phyloP scores from a whole-genome alignment of 2,888 invertebrate genomes.

The Suillia variegata region DNA sequence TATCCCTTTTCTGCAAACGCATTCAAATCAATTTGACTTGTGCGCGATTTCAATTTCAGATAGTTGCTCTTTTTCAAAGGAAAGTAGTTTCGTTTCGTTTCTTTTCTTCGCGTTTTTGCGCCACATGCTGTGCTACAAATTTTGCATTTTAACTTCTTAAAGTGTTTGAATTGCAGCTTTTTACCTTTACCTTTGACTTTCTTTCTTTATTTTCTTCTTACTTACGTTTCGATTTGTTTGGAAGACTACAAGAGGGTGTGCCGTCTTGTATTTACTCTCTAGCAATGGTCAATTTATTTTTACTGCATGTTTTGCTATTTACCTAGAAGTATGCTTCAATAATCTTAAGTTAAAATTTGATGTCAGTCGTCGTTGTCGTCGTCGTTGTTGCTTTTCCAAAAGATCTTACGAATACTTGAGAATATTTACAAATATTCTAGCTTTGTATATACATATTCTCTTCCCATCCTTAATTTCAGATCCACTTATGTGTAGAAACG shows the following conservation, averaged over 20 bases:
- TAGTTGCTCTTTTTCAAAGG: conserved; percentile 31
- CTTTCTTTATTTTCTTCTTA: conserved; percentile 1
- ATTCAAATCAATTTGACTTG: conserved; percentile 23
- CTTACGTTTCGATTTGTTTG: not conserved
- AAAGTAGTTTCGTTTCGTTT: conserved; percentile 11
- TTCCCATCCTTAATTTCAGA: not conserved
- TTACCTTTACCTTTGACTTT: not conserved
- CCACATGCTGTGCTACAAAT: not conserved
- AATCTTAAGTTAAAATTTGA: conserved; percentile 23
- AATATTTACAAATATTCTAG: conserved; percentile 10
- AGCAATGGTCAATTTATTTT: conserved; percentile 26
- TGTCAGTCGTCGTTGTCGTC: not conserved
- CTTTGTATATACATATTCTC: not conserved
- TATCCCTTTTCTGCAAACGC: not conserved
- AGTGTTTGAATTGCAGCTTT: conserved; percentile 5
- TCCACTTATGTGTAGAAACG: not conserved
- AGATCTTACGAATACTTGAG: conserved; percentile 3
- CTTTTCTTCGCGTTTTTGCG: conserved; percentile 5
- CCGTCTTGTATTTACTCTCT: conserved; percentile 10
- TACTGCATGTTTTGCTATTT: conserved; percentile 18
- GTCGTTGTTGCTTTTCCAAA: not conserved
- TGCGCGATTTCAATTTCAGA: conserved; percentile 38
- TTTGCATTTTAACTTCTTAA: conserved; percentile 7
- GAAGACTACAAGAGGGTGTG: not conserved
- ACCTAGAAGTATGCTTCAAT: conserved; percentile 27